These are phyloP conservation scores for Drosophila micromelanica DNA, from an alignment of 1,140 invertebrate genomes.

Conservation along the genomic window DNA sequence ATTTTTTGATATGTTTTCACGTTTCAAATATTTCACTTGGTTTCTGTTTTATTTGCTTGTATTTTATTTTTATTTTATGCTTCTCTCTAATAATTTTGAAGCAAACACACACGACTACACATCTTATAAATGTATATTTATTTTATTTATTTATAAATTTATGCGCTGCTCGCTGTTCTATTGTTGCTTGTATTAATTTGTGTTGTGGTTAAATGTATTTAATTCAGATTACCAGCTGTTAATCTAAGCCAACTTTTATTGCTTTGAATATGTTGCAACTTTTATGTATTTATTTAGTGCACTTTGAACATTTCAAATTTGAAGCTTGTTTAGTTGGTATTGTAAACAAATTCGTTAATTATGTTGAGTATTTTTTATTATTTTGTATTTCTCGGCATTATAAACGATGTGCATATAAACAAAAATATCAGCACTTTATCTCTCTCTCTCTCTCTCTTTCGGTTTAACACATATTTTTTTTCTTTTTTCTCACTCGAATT, in stretches of 20 bases:
- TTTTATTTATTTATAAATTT: slow-evolving; percentile 79
- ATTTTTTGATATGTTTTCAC: slow-evolving; percentile 70
- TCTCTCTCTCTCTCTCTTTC: slow-evolving; percentile 1
- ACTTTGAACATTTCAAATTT: slow-evolving; percentile 17
- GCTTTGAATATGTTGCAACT: background rate
- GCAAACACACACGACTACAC: slow-evolving; percentile 30
- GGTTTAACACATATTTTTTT: slow-evolving; percentile 12
- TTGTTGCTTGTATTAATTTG: slow-evolving; percentile 2
- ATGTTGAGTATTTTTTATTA: slow-evolving; percentile 23
- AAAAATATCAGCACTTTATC: slow-evolving; percentile 36
- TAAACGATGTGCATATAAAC: slow-evolving; percentile 18
- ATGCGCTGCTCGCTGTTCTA: slow-evolving; percentile 34
- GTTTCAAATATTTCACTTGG: slow-evolving; percentile 19
- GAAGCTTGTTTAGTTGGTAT: slow-evolving; percentile 8
- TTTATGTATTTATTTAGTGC: background rate
- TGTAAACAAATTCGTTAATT: slow-evolving; percentile 35
- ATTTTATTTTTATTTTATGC: slow-evolving; percentile 17
- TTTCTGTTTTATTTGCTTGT: slow-evolving; percentile 16
- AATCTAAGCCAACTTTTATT: background rate
- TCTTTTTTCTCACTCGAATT: background rate
- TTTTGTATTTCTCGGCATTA: slow-evolving; percentile 6
- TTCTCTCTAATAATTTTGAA: slow-evolving; percentile 41
- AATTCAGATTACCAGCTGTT: slow-evolving; percentile 9
- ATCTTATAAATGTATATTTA: slow-evolving; percentile 56
- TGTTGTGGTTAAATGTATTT: slow-evolving; percentile 10